Percentiles rank a stretch among this genome's conserved stretches.
phyloP scores from a whole-genome alignment of 2,113 vertebrate species.

The Cyanistes caeruleus region DNA sequence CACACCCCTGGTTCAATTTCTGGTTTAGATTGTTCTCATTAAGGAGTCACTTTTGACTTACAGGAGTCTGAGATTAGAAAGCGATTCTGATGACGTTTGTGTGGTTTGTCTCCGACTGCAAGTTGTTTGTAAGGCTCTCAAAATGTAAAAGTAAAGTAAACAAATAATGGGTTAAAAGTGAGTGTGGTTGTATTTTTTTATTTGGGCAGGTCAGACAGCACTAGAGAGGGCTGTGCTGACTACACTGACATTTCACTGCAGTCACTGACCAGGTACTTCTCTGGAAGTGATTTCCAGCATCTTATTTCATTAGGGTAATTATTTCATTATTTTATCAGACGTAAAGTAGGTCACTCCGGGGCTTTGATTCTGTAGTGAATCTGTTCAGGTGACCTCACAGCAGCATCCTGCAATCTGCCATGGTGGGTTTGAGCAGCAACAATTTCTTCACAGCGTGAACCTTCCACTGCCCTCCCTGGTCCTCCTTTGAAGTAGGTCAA shows the following conservation, averaged over 20 bases:
- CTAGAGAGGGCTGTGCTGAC: background rate
- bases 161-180: background rate
- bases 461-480: background rate
- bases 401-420: slow-evolving; percentile 15
- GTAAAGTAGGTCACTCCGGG: slow-evolving; percentile 49
- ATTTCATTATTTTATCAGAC: background rate
- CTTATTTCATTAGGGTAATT: background rate
- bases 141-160: background rate
- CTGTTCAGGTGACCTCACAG: slow-evolving; percentile 57
- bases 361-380: slow-evolving; percentile 6
- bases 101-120: background rate
- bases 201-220: background rate
- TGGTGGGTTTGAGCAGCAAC: slow-evolving; percentile 25
- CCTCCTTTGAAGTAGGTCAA: slow-evolving; percentile 49
- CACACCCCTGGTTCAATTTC: background rate
- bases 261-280: background rate
- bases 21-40: background rate
- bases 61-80: background rate
- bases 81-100: background rate
- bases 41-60: background rate
- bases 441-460: slow-evolving; percentile 48
- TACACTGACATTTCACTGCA: background rate
- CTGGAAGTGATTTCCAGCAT: background rate
- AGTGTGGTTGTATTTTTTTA: background rate
- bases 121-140: background rate